Conservation (phyloP, 2,113 vertebrate genomes). For the Hemibates koningsi region DNA sequence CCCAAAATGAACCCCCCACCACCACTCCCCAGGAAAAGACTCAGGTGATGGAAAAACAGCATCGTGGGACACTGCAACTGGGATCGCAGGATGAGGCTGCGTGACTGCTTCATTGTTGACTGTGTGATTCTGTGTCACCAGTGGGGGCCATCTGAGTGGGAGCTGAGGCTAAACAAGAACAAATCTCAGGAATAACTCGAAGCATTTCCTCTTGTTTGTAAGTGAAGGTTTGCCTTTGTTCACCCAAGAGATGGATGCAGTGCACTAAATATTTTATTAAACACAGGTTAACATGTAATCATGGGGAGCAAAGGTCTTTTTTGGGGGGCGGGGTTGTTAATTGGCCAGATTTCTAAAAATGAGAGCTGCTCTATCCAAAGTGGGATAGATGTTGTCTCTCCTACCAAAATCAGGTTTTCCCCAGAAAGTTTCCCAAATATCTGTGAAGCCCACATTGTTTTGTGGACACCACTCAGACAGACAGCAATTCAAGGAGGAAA, state of each 20-base stretch:
- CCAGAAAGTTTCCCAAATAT: too few species aligned
- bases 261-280: background rate
- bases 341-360: too few species aligned
- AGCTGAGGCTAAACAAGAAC: background rate
- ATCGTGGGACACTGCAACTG: background rate
- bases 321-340: too few species aligned
- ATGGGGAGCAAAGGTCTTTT: background rate
- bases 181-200: background rate
- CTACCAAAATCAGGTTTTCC: too few species aligned
- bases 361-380: too few species aligned
- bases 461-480: background rate
- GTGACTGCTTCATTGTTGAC: background rate
- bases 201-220: background rate
- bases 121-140: background rate
- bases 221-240: rapidly evolving
- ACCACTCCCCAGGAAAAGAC: background rate
- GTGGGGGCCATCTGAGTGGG: background rate
- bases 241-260: background rate
- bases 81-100: too few species aligned
- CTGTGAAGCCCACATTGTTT: too few species aligned
- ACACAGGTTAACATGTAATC: background rate
- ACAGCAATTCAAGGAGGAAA: rapidly evolving
- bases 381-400: too few species aligned
- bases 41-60: background rate
- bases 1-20: too few species aligned